Percentiles rank a stretch among this genome's conserved stretches.
Evolutionary conservation across 2,888 invertebrate species (phyloP).

Genomic region (Crioceris asparagi): DNA sequence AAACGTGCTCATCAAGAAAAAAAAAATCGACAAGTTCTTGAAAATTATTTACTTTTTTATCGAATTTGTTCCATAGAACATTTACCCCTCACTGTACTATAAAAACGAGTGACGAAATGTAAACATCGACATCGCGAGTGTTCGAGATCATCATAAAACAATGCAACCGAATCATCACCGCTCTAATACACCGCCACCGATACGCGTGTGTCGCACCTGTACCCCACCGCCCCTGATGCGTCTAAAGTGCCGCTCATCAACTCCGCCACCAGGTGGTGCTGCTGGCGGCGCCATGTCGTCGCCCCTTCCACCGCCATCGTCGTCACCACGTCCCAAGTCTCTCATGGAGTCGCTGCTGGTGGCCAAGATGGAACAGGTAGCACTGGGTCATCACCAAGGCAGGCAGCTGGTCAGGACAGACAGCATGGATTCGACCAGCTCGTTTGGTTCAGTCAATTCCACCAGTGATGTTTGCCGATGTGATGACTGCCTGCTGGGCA

Average conservation of each 20-base stretch:
- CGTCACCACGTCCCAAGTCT: slow-evolving; percentile 52
- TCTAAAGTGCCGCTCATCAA: slow-evolving; percentile 37
- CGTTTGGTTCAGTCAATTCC: slow-evolving; percentile 58
- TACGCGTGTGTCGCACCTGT: no score
- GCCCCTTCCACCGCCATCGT: no score
- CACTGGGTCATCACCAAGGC: slow-evolving; percentile 35
- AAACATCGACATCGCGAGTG: no score
- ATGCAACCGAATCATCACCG: no score
- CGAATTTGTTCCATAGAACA: no score
- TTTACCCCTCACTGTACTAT: no score
- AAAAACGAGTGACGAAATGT: no score
- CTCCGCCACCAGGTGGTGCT: slow-evolving; percentile 37
- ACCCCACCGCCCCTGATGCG: not conserved
- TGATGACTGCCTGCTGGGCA: slow-evolving; percentile 74
- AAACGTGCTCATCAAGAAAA: no score
- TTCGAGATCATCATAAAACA: no score
- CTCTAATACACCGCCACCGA: no score
- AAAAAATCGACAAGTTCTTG: no score
- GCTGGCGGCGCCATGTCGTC: slow-evolving; percentile 8
- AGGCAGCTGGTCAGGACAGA: slow-evolving; percentile 56
- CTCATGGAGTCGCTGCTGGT: slow-evolving; percentile 72
- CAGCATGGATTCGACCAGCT: slow-evolving; percentile 66
- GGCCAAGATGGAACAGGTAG: slow-evolving; percentile 70
- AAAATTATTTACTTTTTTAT: no score
- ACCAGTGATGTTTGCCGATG: slow-evolving; percentile 68